Conservation (phyloP, 2,797 vertebrate genomes). For the Huso huso region DNA sequence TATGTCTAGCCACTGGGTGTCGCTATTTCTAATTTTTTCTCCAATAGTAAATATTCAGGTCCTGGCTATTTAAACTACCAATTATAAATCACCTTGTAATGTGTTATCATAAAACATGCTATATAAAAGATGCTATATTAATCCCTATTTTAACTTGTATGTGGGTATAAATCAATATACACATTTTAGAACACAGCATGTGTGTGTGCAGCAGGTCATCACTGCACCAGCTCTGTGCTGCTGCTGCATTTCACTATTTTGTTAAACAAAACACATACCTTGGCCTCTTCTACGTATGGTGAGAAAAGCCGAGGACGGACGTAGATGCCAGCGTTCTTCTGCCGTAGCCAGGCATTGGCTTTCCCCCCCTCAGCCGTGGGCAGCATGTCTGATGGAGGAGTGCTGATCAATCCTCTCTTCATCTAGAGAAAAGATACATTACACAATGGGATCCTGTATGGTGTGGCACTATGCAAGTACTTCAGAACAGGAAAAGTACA, state of each 20-base stretch:
- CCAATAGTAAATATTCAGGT: too few relatives aligned
- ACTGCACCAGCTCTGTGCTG: too few relatives aligned
- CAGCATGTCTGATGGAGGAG: conserved; percentile 95
- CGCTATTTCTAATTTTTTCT: too few relatives aligned
- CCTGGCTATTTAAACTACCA: too few relatives aligned
- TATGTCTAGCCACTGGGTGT: too few relatives aligned
- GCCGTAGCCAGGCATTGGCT: conserved; percentile 88
- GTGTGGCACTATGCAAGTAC: neutral
- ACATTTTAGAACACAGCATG: too few relatives aligned
- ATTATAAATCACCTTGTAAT: too few relatives aligned
- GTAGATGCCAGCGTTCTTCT: conserved; percentile 92
- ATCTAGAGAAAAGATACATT: conserved; percentile 56
- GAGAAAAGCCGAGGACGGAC: conserved; percentile 92
- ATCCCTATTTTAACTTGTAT: too few relatives aligned
- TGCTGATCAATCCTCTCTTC: conserved; percentile 95
- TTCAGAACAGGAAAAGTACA: neutral
- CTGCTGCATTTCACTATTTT: neutral
- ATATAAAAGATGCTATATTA: too few relatives aligned
- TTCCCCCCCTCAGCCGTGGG: conserved; percentile 91
- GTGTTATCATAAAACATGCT: too few relatives aligned
- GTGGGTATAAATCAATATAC: too few relatives aligned
- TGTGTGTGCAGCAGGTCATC: too few relatives aligned
- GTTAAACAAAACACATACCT: conserved; percentile 54
- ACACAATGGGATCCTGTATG: neutral
- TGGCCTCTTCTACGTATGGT: conserved; percentile 96